Evolutionary conservation across 2,113 vertebrate species (phyloP).

Genomic region (Myocastor coypus): DNA sequence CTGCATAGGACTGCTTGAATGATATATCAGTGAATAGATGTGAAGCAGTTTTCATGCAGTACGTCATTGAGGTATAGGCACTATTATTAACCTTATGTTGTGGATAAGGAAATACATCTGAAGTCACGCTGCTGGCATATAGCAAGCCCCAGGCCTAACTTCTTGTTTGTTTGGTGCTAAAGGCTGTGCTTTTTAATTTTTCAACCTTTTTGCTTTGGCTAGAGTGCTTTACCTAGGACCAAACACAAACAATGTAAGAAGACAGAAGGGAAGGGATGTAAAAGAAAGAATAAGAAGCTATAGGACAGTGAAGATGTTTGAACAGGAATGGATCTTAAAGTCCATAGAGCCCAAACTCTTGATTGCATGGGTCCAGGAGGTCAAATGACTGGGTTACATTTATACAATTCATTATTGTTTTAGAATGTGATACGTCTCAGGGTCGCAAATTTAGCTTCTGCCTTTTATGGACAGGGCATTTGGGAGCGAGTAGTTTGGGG

Average conservation of each 20-base stretch:
- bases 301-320: neutral
- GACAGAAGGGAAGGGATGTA: neutral
- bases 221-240: neutral
- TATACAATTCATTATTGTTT: neutral
- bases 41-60: neutral
- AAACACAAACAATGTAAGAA: neutral
- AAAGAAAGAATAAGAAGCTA: neutral
- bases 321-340: neutral
- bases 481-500: neutral
- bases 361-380: neutral
- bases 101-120: neutral
- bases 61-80: neutral
- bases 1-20: neutral
- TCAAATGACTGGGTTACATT: neutral
- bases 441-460: neutral
- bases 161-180: constrained; percentile 11
- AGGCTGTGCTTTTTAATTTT: neutral
- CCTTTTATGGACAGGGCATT: neutral
- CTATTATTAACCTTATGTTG: neutral
- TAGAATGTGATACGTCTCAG: neutral
- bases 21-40: neutral
- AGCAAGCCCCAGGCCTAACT: neutral
- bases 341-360: neutral
- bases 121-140: neutral
- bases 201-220: neutral